Conservation (phyloP, 30 jellyfish, hydroid and myxozoan species). For the Sanderia malayensis region DNA sequence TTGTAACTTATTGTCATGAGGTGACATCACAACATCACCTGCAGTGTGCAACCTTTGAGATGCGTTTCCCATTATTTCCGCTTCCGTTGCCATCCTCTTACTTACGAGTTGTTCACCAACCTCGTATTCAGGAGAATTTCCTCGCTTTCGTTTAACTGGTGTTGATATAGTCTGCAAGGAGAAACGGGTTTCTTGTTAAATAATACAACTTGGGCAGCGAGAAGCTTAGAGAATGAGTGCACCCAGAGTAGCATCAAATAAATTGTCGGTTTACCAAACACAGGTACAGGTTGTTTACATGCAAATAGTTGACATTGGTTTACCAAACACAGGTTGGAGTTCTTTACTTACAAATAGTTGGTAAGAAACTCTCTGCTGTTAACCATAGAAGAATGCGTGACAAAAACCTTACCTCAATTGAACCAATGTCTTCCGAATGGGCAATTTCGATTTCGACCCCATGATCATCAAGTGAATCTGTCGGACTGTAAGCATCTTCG, state of each 20-base stretch:
- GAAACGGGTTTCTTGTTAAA: not conserved
- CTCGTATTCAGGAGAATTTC: slow-evolving; percentile 1
- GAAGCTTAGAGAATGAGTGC: too few relatives aligned
- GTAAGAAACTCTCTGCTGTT: too few relatives aligned
- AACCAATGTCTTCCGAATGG: slow-evolving; percentile 12
- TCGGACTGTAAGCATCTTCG: slow-evolving; percentile 44
- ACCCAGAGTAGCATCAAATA: not conserved
- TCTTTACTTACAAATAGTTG: not conserved
- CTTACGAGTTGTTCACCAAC: slow-evolving; percentile 7
- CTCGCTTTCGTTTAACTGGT: slow-evolving; percentile 49
- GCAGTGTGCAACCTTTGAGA: slow-evolving; percentile 4
- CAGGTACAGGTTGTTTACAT: not conserved
- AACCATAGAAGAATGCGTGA: too few relatives aligned
- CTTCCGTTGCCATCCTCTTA: slow-evolving; percentile 53
- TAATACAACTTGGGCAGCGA: not conserved
- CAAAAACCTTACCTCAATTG: not conserved
- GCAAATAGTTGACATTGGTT: not conserved
- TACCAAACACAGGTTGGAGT: not conserved
- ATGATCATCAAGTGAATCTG: slow-evolving; percentile 51
- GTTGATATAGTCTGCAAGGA: slow-evolving; percentile 7
- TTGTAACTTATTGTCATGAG: not conserved
- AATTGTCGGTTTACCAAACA: not conserved
- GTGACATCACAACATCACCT: not conserved
- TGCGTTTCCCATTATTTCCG: slow-evolving; percentile 29
- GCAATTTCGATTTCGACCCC: slow-evolving; percentile 29